These are phyloP conservation scores for Neotragus moschatus DNA, from an alignment of 2,113 vertebrate species.

Conservation along the genomic window DNA sequence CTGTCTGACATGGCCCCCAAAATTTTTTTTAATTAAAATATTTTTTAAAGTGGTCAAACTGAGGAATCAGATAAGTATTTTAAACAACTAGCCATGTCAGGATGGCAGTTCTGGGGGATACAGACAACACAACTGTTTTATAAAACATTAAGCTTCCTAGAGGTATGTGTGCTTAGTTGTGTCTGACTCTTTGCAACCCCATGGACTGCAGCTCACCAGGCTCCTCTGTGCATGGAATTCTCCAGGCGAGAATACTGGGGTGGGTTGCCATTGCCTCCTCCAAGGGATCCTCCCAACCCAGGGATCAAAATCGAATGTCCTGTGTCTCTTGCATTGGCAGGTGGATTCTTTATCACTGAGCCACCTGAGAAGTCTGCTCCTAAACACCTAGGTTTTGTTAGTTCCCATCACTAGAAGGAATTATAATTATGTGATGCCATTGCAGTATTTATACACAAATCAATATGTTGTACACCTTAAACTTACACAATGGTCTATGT, in stretches of 20 bases:
- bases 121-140: not conserved
- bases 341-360: not conserved
- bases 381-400: not conserved
- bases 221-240: not conserved
- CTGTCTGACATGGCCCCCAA: fast-evolving
- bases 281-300: not conserved
- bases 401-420: not conserved
- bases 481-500: not conserved
- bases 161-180: not conserved
- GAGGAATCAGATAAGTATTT: not conserved
- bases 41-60: not conserved
- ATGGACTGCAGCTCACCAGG: not conserved
- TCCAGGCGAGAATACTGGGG: not conserved
- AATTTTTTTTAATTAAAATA: not conserved
- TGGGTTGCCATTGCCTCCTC: not conserved
- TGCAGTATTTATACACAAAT: not conserved
- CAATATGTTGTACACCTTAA: not conserved
- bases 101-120: fast-evolving
- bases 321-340: not conserved
- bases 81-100: not conserved
- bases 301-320: not conserved
- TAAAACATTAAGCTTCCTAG: not conserved
- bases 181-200: not conserved
- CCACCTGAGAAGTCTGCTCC: not conserved
- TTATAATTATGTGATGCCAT: not conserved